A percentile compares a stretch with the other conserved stretches of the same genome.
These are phyloP conservation scores for Drosophila leontia DNA, from an alignment of 1,140 invertebrate genomes.

Conservation along the genomic window DNA sequence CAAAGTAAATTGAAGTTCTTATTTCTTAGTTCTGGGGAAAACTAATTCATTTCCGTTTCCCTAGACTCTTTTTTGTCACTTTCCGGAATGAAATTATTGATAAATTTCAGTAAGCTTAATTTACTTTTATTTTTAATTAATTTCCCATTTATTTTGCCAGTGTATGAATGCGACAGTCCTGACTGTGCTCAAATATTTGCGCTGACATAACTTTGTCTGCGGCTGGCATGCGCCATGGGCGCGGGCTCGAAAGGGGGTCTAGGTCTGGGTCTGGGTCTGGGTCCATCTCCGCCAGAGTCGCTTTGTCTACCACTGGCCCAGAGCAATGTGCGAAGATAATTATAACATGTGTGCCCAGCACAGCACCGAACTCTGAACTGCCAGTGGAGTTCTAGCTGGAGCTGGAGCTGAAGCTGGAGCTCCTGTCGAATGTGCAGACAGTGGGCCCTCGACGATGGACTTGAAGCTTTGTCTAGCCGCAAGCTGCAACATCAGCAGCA, in stretches of 20 bases:
- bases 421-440: conserved; percentile 18
- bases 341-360: conserved; percentile 61
- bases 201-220: conserved; percentile 81
- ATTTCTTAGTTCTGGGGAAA: not conserved
- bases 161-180: conserved; percentile 31
- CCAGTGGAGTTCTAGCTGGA: conserved; percentile 2
- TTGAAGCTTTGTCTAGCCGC: conserved; percentile 60
- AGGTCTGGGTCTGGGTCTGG: conserved; percentile 1
- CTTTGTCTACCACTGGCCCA: conserved; percentile 59
- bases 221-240: conserved; percentile 64
- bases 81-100: not conserved
- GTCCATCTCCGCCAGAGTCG: conserved; percentile 27
- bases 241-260: not conserved
- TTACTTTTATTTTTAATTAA: not conserved
- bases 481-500: conserved; percentile 50
- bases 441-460: conserved; percentile 37
- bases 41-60: not conserved
- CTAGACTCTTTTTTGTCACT: not conserved
- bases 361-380: conserved; percentile 11
- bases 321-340: conserved; percentile 76
- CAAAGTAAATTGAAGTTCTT: not conserved
- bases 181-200: conserved; percentile 76
- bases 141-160: not conserved
- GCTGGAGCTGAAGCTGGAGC: not conserved
- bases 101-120: not conserved